Base-by-base conservation (phyloP, 2,888 invertebrate genomes). In the Folsomia candida region DNA sequence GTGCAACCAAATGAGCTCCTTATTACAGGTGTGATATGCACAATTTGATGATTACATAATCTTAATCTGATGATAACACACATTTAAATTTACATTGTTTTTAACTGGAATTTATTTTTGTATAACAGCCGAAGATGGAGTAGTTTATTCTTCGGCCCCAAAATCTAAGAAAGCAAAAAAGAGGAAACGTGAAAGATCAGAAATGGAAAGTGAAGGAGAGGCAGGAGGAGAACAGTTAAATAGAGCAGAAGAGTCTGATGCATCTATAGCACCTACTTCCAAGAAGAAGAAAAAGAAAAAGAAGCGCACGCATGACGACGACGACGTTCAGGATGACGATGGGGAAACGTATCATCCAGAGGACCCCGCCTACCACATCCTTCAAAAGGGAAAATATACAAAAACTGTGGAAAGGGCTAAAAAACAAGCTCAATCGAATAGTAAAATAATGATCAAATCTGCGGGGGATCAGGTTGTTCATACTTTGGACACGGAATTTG, bases 211-310 rank as follows among this genome's bases (percentile, higher is more conserved):
- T 54, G 54, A 22, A 27, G 9, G 28, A 3, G 64, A 67, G 27
- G 59, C 24, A 47, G 25, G n/a, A 20, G 64, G 51, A 18, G 29
- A 63, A n/a, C n/a, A 28, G 29, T 9, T 63, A 18, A 63, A 54
- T 54, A n/a, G 18, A 54, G 18, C 4, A 22, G 54, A 54, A 6
- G n/a, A n/a, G n/a, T n/a, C n/a, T n/a, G 18, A 18, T 54, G 54
- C 6, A 54, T 54, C n/a, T n/a, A 22, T 54, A 14, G 18, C 6
- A 54, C 54, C 37, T n/a, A 22, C 20, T 22, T 20, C 54, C 22
- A 26, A 60, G 25, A 60, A 54, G 22, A 64, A 64, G 63, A 64
- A 64, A 25, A 64, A 64, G 51, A 64, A 64, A 64, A 64, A 29
- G 37, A 64, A 25, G n/a, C 11, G 25, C 9, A 51, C 18, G 3